These are phyloP conservation scores for Tachyglossus aculeatus DNA, from an alignment of 2,797 vertebrate genomes.

Conservation along the genomic window DNA sequence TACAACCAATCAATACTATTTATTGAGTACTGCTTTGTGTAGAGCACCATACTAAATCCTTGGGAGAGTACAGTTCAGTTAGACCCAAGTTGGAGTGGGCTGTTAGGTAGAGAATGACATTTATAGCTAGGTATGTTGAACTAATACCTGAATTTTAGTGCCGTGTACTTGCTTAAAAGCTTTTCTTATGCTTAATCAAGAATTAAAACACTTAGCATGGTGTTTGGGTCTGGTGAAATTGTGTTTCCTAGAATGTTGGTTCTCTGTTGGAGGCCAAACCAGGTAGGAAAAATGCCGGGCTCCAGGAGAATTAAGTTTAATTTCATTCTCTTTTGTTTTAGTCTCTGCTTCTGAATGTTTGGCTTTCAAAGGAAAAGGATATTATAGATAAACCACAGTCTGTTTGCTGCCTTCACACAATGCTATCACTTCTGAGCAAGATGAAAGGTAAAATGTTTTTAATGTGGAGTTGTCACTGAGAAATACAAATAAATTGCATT, in stretches of 20 bases:
- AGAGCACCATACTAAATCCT: too few species aligned
- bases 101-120: too few species aligned
- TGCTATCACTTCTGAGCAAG: slow-evolving; percentile 85
- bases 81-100: too few species aligned
- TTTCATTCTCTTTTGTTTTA: slow-evolving; percentile 54
- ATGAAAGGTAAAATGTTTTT: slow-evolving; percentile 84
- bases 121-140: neutral
- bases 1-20: too few species aligned
- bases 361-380: slow-evolving; percentile 91
- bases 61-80: too few species aligned
- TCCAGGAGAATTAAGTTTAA: too few species aligned
- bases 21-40: too few species aligned
- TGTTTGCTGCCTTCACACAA: slow-evolving; percentile 81
- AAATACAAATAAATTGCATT: neutral
- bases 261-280: too few species aligned
- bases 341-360: slow-evolving; percentile 89
- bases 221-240: too few species aligned
- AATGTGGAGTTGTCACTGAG: neutral
- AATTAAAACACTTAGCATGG: too few species aligned
- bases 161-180: neutral
- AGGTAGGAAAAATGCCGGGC: too few species aligned
- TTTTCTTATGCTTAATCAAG: neutral
- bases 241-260: too few species aligned
- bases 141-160: neutral
- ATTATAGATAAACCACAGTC: slow-evolving; percentile 81